Conservation (phyloP, 2,113 vertebrate species). For the Nycticryphes semicollaris region DNA sequence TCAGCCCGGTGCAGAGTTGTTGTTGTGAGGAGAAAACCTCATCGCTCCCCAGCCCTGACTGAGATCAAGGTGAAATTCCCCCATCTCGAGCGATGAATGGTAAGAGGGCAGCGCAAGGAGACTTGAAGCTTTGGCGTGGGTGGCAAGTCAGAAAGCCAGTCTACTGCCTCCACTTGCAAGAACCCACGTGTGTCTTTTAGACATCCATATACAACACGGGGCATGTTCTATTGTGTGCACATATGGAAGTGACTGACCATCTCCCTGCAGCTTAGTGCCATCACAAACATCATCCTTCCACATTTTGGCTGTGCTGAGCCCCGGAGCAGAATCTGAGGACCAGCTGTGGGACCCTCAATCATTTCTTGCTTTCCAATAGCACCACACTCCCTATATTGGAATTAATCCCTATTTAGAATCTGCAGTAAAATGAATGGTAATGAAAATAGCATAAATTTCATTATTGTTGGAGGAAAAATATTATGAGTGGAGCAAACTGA, state of each 20-base stretch:
- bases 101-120: not conserved
- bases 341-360: not conserved
- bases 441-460: not conserved
- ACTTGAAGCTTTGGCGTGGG: rapidly evolving
- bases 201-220: rapidly evolving
- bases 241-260: not conserved
- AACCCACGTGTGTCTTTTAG: rapidly evolving
- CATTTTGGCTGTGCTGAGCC: not conserved
- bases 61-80: not conserved
- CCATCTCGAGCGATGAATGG: not conserved
- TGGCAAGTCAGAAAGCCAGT: not conserved
- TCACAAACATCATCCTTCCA: not conserved
- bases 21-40: not conserved
- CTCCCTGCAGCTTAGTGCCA: not conserved
- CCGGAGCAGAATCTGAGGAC: not conserved
- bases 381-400: not conserved
- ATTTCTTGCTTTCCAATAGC: not conserved
- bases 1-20: not conserved
- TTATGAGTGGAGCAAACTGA: not conserved
- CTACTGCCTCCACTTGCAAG: rapidly evolving
- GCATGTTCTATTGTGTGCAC: rapidly evolving
- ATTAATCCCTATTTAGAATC: not conserved
- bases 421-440: not conserved
- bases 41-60: not conserved
- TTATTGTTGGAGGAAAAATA: not conserved